Base-by-base conservation (phyloP, 2,888 invertebrate genomes). In the Rhyacophila evoluta region DNA sequence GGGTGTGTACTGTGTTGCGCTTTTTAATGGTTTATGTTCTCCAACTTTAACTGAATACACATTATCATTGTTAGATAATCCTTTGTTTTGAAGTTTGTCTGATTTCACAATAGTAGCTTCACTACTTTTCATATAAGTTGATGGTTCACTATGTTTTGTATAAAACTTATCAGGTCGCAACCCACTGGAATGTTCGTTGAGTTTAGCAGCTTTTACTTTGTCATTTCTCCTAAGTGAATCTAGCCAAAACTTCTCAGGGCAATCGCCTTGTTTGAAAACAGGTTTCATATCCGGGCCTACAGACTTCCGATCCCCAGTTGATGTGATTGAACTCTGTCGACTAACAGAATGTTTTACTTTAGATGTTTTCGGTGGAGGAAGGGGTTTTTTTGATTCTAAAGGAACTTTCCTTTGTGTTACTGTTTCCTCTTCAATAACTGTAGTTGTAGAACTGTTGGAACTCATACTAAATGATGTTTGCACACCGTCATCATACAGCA, bases 1-100 rank as follows among this genome's bases (percentile, higher is more conserved):
- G 1, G 92, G 91, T 28, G 91, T 91, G 83, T 92, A 92, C 83
- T 92, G 91, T 1, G 89, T 87, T 0, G 89, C 90, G 74, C 90
- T 89, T 84, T 92, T 92, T 74, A 92, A 85, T 8, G 83, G 78
- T 72, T 83, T 84, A 11, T 82, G 81, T 6, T 75, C 84, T 82
- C 67, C 38, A 2, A 33, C 83, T 84, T 74, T 84, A 83, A 19
- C 83, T 83, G 1, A 38, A 77, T 37, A 82, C 39, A 84, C 81
- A 83, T 85, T 85, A 83, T 85, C 73, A 28, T 78, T 78, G n/a
- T 25, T 72, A 12, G 73, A 37, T 27, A 79, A 71, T 4, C 83
- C 82, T 29, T 83, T 82, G 37, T 77, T 81, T 55, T 82, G 80
- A 12, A 82, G 27, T 33, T 82, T 81, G 11, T 83, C 82, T n/a